Percentiles rank a stretch among this genome's conserved stretches.
Conservation (phyloP, 2,888 invertebrate genomes). For the Chydorus sphaericus region DNA sequence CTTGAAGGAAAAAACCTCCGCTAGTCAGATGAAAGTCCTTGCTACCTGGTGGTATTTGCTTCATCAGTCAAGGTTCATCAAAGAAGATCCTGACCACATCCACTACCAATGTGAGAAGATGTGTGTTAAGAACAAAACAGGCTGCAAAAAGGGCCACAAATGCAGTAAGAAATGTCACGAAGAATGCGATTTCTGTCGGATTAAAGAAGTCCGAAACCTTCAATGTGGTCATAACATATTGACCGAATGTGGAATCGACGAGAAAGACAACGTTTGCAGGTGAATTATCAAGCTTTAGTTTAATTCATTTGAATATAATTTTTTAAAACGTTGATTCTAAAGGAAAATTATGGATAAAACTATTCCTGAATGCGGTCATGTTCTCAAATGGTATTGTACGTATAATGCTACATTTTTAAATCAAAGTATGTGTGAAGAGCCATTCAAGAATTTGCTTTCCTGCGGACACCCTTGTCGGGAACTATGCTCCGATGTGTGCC, state of each 20-base stretch:
- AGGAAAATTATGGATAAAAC: slow-evolving; percentile 33
- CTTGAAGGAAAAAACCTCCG: too few species aligned
- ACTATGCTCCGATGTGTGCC: slow-evolving; percentile 32
- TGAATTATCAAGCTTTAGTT: slow-evolving; percentile 22
- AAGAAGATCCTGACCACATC: slow-evolving; percentile 12
- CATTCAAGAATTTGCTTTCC: slow-evolving; percentile 21
- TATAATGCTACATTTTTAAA: background rate
- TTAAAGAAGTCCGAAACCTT: slow-evolving; percentile 22
- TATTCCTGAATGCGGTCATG: slow-evolving; percentile 33
- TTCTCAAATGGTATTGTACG: slow-evolving; percentile 23
- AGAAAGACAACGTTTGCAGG: slow-evolving; percentile 27
- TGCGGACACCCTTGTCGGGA: slow-evolving; percentile 38
- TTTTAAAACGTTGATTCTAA: slow-evolving; percentile 27
- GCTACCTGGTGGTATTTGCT: too few species aligned
- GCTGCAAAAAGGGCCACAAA: slow-evolving; percentile 17
- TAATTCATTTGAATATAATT: background rate
- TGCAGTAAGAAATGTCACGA: slow-evolving; percentile 23
- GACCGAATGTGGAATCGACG: slow-evolving; percentile 28
- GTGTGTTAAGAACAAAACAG: slow-evolving; percentile 29
- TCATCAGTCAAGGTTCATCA: too few species aligned
- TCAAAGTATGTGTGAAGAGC: slow-evolving; percentile 1
- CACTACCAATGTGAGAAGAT: slow-evolving; percentile 31
- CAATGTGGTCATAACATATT: slow-evolving; percentile 33
- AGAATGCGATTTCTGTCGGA: slow-evolving; percentile 22
- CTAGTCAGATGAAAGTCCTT: too few species aligned